Conservation (phyloP, 2,888 invertebrate species). For the Meiosimyza platycephala region DNA sequence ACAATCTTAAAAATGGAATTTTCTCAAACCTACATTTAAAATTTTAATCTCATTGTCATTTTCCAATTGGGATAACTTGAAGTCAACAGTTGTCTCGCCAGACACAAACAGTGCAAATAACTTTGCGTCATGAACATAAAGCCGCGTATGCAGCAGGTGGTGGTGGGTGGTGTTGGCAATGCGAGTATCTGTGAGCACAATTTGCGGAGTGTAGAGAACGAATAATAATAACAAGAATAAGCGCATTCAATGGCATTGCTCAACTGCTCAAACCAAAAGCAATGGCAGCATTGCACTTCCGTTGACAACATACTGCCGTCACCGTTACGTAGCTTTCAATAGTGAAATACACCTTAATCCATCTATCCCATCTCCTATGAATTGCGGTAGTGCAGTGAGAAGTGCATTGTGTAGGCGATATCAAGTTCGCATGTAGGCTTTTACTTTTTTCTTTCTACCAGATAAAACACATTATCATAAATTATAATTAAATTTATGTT, state of each 20-base stretch:
- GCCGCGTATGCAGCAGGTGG: neutral
- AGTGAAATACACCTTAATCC: neutral
- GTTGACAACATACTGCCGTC: neutral
- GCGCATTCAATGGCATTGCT: conserved; percentile 23
- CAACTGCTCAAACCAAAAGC: conserved; percentile 24
- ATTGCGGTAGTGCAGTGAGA: no score
- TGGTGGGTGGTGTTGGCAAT: neutral
- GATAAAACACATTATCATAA: conserved; percentile 52
- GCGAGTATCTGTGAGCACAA: neutral
- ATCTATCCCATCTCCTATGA: no score
- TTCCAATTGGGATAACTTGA: no score
- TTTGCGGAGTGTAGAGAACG: conserved; percentile 12
- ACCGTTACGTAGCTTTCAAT: conserved; percentile 15
- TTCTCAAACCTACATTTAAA: neutral
- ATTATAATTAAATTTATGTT: conserved; percentile 52
- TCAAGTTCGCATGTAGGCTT: conserved; percentile 2
- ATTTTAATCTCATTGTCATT: no score
- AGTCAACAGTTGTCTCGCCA: no score
- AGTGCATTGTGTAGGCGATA: neutral
- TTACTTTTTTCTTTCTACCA: conserved; percentile 26
- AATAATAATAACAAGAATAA: conserved; percentile 33
- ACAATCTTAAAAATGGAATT: no score
- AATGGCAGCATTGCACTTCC: conserved; percentile 27
- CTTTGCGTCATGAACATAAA: conserved; percentile 27
- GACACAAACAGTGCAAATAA: neutral